These are phyloP conservation scores for Eleutherodactylus coqui DNA, from an alignment of 2,797 vertebrate genomes.

Conservation along the genomic window DNA sequence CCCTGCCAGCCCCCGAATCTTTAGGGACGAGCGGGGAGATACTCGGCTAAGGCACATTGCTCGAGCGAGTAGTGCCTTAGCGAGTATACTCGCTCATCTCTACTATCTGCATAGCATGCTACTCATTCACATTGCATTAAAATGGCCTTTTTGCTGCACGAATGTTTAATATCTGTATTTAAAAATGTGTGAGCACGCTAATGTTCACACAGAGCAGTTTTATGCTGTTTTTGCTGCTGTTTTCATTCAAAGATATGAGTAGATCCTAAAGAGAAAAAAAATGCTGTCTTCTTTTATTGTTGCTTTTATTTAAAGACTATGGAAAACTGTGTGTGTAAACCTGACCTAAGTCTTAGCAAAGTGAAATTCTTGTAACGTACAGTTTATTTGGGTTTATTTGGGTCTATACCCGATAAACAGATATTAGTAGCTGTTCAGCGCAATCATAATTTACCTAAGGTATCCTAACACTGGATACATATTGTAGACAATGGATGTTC, in stretches of 20 bases:
- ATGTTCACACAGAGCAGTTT: no score
- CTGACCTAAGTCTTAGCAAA: not conserved
- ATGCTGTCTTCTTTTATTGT: not conserved
- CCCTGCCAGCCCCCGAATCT: no score
- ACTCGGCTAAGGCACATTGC: no score
- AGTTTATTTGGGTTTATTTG: not conserved
- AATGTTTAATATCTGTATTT: no score
- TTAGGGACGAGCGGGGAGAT: no score
- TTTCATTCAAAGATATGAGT: not conserved
- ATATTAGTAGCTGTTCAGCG: not conserved
- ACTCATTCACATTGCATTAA: no score
- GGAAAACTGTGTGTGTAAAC: not conserved
- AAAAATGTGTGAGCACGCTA: no score
- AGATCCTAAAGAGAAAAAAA: not conserved
- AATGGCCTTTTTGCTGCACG: no score
- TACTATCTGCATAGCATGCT: no score
- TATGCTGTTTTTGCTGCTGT: no score
- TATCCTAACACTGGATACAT: not conserved
- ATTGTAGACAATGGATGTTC: constrained; percentile 33
- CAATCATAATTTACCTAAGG: not conserved
- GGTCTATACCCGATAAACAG: not conserved
- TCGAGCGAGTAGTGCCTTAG: no score
- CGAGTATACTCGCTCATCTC: no score
- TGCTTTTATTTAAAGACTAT: not conserved
- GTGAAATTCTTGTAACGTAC: not conserved